Evolutionary conservation across 2,797 vertebrate genomes (phyloP).

Genomic region (Pangasius macronema): DNA sequence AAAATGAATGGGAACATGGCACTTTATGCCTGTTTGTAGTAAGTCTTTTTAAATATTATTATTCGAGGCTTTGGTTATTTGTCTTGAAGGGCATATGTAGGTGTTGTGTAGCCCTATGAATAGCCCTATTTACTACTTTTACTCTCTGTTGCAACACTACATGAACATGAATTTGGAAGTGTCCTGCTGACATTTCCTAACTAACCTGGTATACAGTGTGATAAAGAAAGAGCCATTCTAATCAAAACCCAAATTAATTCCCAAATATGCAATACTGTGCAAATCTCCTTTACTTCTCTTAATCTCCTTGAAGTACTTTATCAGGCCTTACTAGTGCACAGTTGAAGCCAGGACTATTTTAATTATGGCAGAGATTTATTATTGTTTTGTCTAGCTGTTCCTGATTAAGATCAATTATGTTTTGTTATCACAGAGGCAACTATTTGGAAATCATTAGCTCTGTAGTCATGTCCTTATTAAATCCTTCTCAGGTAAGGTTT

Average conservation of each 20-base stretch:
- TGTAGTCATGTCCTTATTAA: constrained; percentile 38
- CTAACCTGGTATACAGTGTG: constrained; percentile 3
- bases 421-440: constrained; percentile 40
- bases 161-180: not conserved
- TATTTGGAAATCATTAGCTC: constrained; percentile 42
- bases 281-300: constrained; percentile 21
- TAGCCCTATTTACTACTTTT: not conserved
- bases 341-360: constrained; percentile 32
- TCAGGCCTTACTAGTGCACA: constrained; percentile 27
- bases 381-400: constrained; percentile 35
- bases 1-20: not conserved
- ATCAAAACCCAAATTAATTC: constrained; percentile 27
- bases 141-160: not conserved
- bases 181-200: not conserved
- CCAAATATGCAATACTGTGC: not conserved
- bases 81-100: not conserved
- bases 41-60: not conserved
- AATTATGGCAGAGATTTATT: constrained; percentile 35
- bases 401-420: constrained; percentile 48
- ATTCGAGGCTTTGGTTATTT: not conserved
- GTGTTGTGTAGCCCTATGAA: not conserved
- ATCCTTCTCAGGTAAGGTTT: constrained; percentile 31
- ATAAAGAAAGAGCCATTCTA: not conserved
- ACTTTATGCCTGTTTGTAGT: not conserved
- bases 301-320: constrained; percentile 25